Base-by-base conservation (phyloP, 92 coral and sea anemone genomes). In the Porites evermanni region DNA sequence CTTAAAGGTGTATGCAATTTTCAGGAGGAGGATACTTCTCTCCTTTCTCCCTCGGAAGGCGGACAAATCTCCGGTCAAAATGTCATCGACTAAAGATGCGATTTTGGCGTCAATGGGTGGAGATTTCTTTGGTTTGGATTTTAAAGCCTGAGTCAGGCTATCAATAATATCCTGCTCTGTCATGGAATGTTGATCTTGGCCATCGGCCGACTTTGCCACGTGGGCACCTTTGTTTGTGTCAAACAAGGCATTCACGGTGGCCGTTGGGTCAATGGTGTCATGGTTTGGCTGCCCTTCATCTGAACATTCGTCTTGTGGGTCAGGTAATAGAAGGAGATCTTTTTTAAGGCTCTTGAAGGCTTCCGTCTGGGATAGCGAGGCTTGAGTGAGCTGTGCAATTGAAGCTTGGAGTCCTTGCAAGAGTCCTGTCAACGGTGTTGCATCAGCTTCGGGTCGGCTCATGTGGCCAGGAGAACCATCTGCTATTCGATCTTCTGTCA, bases 1-100 rank as follows among this genome's bases (percentile, higher is more conserved):
- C 19, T 5, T 54, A n/a, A 8, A 80, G 82, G 26, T 75, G 59
- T 87, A 76, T 79, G 47, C 82, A 87, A 82, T 91, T 87, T 19
- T 78, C 85, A n/a, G 89, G 94, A 3, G 94, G 91, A n/a, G 75
- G 87, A 70, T 91, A 91, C 47, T 87, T 91, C 76, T 82, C 91
- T 16, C 84, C 91, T 63, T 72, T 77, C 67, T 87, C 94, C 13
- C 82, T 91, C 64, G 54, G 8, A 67, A 78, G 38, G 47, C 65
- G 1, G 89, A 69, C 20, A 89, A 50, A 38, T 85, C 74, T 20
- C 87, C 93, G 9, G 82, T 84, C 74, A 89, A 64, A 53, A 86
- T 70, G 52, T 53, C 85, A 81, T 78, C 89, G 2, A 89, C 77
- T 19, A 89, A 72, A 18, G 21, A 26, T 29, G 87, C 93, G 19